Conservation (phyloP, 1,140 invertebrate genomes). For the Idris sp. region DNA sequence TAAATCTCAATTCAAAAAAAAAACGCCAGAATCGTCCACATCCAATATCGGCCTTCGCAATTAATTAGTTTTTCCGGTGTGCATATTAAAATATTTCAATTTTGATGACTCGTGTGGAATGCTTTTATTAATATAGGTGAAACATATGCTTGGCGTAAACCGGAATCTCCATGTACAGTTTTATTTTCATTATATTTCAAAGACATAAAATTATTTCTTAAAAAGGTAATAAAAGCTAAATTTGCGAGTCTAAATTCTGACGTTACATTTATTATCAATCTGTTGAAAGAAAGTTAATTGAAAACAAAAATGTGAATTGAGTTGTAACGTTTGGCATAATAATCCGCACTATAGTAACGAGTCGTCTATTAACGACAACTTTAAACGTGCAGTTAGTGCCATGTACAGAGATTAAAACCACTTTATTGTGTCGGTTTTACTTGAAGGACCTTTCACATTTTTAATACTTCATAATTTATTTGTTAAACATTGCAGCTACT, state of each 20-base stretch:
- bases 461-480: slow-evolving; percentile 40
- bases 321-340: slow-evolving; percentile 32
- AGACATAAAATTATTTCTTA: slow-evolving; percentile 18
- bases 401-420: slow-evolving; percentile 39
- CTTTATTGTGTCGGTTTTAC: no score
- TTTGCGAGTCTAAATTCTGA: background rate
- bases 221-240: slow-evolving; percentile 24
- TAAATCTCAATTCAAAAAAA: slow-evolving; percentile 38
- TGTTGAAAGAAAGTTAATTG: no score
- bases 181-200: no score
- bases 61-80: slow-evolving; percentile 20
- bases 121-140: slow-evolving; percentile 12
- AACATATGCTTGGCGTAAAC: background rate
- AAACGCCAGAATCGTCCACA: background rate
- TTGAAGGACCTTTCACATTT: slow-evolving; percentile 17
- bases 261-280: slow-evolving; percentile 7
- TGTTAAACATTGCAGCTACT: slow-evolving; percentile 25
- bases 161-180: slow-evolving; percentile 25
- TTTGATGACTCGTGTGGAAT: slow-evolving; percentile 9
- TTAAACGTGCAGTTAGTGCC: slow-evolving; percentile 34
- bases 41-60: background rate
- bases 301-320: slow-evolving; percentile 15
- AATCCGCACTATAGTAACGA: slow-evolving; percentile 36
- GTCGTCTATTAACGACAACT: slow-evolving; percentile 57
- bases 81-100: slow-evolving; percentile 11